These are phyloP conservation scores for Aplysia californica DNA, from an alignment of 1,140 invertebrate genomes.

Conservation along the genomic window DNA sequence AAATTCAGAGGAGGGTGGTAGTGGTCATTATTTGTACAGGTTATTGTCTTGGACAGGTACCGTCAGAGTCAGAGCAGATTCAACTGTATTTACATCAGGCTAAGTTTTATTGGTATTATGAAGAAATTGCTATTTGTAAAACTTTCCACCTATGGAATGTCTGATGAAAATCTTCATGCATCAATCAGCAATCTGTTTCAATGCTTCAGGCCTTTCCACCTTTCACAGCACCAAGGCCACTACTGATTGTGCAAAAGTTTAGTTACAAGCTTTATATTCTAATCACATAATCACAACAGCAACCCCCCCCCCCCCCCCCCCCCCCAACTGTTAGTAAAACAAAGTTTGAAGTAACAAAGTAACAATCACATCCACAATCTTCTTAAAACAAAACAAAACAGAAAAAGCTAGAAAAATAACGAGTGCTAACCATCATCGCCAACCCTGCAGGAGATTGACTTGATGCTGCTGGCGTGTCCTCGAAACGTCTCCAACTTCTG, in stretches of 20 bases:
- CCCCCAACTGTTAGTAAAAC: background rate
- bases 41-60: background rate
- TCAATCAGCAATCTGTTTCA: no score
- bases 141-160: no score
- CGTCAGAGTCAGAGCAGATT: no score
- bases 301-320: background rate
- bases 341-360: background rate
- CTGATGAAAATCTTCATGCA: no score
- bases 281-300: no score
- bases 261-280: no score
- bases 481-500: constrained; percentile 73
- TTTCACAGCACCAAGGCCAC: no score
- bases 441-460: constrained; percentile 79
- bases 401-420: background rate
- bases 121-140: no score
- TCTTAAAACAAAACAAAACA: background rate
- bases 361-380: background rate
- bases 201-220: no score
- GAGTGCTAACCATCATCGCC: constrained; percentile 71
- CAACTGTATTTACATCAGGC: no score
- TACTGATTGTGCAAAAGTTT: no score
- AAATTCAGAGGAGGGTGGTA: background rate
- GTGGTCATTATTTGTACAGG: background rate
- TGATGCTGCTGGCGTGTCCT: constrained; percentile 82
- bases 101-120: no score